These are phyloP conservation scores for Cloeon dipterum DNA, from an alignment of 2,888 invertebrate species.

Conservation along the genomic window DNA sequence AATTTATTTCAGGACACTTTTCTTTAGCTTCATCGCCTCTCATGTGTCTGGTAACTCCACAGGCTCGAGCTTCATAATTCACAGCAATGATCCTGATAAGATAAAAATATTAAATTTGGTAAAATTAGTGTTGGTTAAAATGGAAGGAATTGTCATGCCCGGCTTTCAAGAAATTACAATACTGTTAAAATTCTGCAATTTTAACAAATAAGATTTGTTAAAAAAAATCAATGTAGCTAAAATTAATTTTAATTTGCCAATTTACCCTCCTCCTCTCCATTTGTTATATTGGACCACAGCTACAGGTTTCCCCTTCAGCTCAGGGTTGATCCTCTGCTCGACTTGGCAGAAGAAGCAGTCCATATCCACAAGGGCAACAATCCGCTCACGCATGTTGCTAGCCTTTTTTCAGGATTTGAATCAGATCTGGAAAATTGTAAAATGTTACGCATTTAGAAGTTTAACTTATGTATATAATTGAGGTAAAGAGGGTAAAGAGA, in stretches of 20 bases:
- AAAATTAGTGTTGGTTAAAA: no score
- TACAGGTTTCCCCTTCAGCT: conserved; percentile 64
- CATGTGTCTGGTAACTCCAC: conserved; percentile 78
- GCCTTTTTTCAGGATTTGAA: no score
- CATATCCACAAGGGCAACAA: conserved; percentile 88
- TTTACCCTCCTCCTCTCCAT: conserved; percentile 82
- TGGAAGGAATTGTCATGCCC: no score
- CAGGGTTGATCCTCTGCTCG: conserved; percentile 73
- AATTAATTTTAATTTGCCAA: neutral
- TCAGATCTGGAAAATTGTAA: no score
- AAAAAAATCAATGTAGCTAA: neutral
- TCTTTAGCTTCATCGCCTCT: conserved; percentile 74
- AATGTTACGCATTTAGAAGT: no score
- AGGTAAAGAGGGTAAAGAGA: no score
- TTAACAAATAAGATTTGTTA: neutral
- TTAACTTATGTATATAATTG: no score
- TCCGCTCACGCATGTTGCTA: conserved; percentile 26
- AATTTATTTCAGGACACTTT: conserved; percentile 65
- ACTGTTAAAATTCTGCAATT: neutral
- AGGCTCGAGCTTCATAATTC: conserved; percentile 81
- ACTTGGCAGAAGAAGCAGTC: conserved; percentile 99
- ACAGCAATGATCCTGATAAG: conserved; percentile 79
- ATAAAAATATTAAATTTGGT: conserved; percentile 5
- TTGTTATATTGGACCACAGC: conserved; percentile 93
- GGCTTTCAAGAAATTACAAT: neutral